Base-by-base conservation (phyloP, 2,888 invertebrate genomes). In the Ornithoptera alexandrae region DNA sequence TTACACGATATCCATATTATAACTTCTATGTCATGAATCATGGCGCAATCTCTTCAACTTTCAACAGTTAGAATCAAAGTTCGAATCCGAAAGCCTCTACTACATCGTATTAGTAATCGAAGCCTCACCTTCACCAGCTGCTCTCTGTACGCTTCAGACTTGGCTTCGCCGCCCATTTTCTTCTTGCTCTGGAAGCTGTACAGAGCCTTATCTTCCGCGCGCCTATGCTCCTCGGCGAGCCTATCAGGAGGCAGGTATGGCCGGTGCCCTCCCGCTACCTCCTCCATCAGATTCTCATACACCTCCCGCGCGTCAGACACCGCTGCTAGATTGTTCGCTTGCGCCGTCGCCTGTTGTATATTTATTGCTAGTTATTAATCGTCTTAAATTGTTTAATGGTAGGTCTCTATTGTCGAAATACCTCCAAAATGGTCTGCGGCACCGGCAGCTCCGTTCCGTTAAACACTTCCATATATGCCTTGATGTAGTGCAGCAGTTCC, bases 101-200 rank as follows among this genome's bases (percentile, higher is more conserved):
- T 10, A 10, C 39, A 10, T 10, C 39, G 39, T 10, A 39, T 39
- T 39, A 39, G 39, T 39, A 39, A 39, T 39, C 7, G 39, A 39
- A 39, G 39, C 39, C 39, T 39, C 39, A 96, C 97, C 88, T 94
- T 93, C 73, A 95, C 93, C 66, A 99, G 92, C 84, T 96, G 96
- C 70, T 96, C 95, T 77, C 95, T 94, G 84, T 97, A 99, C 56
- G 93, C 94, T 80, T 95, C 94, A 70, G 98, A 97, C 85, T 98
- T 97, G 80, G 98, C 98, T 53, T 97, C 96, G 1, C 99, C 99
- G 0, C 99, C 99, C 99, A 99, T 99, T 94, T 99, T 99, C 79
- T 97, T 94, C 83, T 97, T 97, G 74, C 94, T 94, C 73, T 95
- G 94, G 89, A 99, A 99, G 76, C 84, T 81, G 72, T 88, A 89